A percentile compares a stretch with the other conserved stretches of the same genome.
Conservation (phyloP, 92 coral and sea anemone genomes). For the Siderastrea radians region DNA sequence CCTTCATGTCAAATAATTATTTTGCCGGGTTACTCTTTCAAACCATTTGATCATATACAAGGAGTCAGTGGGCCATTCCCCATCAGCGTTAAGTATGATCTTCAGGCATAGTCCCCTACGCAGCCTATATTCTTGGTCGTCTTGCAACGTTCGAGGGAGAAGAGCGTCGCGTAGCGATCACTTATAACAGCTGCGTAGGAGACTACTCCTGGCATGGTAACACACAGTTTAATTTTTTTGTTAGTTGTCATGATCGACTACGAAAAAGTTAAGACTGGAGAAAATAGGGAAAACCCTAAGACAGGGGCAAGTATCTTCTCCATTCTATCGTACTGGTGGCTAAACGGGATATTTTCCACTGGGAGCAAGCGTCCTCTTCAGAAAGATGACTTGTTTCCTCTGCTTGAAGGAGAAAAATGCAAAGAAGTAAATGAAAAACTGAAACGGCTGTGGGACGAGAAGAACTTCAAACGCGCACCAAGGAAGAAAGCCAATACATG, state of each 20-base stretch:
- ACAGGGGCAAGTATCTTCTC: slow-evolving; percentile 44
- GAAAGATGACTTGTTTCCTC: slow-evolving; percentile 5
- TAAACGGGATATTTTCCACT: slow-evolving; percentile 40
- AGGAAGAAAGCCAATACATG: no score
- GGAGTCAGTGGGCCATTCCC: no score
- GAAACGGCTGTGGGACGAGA: slow-evolving; percentile 38
- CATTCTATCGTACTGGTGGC: slow-evolving; percentile 62
- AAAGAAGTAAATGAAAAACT: slow-evolving; percentile 34
- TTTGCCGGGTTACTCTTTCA: no score
- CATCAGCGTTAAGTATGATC: no score
- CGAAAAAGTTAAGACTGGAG: background rate
- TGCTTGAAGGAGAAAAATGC: slow-evolving; percentile 36
- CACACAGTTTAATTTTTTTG: background rate
- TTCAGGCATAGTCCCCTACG: no score
- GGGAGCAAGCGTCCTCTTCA: slow-evolving; percentile 50
- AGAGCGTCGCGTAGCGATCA: no score
- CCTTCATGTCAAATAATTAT: no score
- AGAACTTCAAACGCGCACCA: background rate
- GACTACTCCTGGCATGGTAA: no score
- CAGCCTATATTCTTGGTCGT: no score
- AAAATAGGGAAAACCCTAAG: slow-evolving; percentile 28
- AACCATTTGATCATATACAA: no score
- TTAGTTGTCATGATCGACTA: background rate
- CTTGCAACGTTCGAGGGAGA: no score
- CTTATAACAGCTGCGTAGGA: no score